A percentile compares a stretch with the other conserved stretches of the same genome.
phyloP scores from a whole-genome alignment of 2,113 vertebrate species.

The Calonectris borealis region DNA sequence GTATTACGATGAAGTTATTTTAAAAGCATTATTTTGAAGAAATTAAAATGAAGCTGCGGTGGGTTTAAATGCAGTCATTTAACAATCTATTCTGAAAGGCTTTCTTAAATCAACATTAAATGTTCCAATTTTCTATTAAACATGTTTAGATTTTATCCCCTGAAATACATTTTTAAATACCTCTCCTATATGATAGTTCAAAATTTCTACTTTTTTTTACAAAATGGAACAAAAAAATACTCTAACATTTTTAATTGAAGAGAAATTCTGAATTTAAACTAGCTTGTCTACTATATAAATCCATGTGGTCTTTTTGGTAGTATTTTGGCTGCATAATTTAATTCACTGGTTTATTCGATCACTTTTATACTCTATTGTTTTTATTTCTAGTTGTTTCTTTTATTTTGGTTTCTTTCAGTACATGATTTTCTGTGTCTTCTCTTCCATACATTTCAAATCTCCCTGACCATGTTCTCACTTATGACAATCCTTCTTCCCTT shows the following conservation, averaged over 20 bases:
- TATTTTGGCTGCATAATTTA: background rate
- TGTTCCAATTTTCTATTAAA: background rate
- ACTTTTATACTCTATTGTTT: background rate
- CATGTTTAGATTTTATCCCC: background rate
- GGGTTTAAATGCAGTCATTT: background rate
- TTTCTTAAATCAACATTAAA: background rate
- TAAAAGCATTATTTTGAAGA: background rate
- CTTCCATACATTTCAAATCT: background rate
- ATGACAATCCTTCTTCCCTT: background rate
- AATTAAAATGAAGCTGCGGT: background rate
- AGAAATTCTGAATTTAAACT: background rate
- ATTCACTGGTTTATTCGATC: background rate
- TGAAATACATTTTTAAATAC: background rate
- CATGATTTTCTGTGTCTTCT: background rate
- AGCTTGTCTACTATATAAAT: background rate
- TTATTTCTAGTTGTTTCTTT: background rate
- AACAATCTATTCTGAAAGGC: background rate
- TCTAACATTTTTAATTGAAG: background rate
- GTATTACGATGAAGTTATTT: background rate
- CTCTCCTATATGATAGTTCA: rapidly evolving
- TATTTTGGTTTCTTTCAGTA: background rate
- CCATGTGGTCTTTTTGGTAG: background rate
- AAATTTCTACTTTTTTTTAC: background rate
- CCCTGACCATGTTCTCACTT: background rate
- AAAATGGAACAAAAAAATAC: background rate